These are phyloP conservation scores for Cuniculus paca DNA, from an alignment of 2,797 vertebrate genomes.

Conservation along the genomic window DNA sequence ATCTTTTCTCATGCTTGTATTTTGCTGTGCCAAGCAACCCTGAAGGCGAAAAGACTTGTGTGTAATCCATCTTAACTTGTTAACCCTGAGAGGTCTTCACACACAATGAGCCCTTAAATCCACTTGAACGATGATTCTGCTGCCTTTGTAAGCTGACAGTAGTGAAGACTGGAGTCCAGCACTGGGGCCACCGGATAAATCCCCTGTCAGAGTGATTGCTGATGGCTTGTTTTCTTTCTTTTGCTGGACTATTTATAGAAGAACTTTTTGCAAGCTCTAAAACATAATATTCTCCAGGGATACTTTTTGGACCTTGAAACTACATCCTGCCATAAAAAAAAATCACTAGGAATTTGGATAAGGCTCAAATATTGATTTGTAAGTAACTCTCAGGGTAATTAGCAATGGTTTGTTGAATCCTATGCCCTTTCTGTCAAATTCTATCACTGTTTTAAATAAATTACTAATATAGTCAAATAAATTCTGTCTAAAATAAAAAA, in stretches of 20 bases:
- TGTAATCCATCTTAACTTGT: constrained; percentile 62
- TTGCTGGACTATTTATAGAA: constrained; percentile 77
- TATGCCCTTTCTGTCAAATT: not conserved
- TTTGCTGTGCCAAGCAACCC: constrained; percentile 39
- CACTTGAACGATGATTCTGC: constrained; percentile 63
- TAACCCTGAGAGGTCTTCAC: constrained; percentile 55
- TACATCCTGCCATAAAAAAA: constrained; percentile 48
- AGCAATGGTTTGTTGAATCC: not conserved
- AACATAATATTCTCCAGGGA: constrained; percentile 67
- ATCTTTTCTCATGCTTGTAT: constrained; percentile 14
- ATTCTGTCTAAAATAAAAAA: not conserved
- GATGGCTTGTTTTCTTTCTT: constrained; percentile 74
- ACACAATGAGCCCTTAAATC: constrained; percentile 55
- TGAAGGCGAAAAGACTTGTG: not conserved
- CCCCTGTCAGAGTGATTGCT: constrained; percentile 54
- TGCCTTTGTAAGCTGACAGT: not conserved
- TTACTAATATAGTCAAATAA: constrained; percentile 7
- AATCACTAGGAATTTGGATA: constrained; percentile 34
- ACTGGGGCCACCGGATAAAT: not conserved
- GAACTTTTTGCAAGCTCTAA: constrained; percentile 69
- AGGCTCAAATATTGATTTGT: constrained; percentile 59
- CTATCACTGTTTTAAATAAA: constrained; percentile 47
- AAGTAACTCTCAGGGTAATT: not conserved
- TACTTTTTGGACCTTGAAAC: constrained; percentile 65
- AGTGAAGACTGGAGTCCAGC: not conserved